Evolutionary conservation across 2,797 vertebrate species (phyloP).

Genomic region (Hydrocynus forskahlii): DNA sequence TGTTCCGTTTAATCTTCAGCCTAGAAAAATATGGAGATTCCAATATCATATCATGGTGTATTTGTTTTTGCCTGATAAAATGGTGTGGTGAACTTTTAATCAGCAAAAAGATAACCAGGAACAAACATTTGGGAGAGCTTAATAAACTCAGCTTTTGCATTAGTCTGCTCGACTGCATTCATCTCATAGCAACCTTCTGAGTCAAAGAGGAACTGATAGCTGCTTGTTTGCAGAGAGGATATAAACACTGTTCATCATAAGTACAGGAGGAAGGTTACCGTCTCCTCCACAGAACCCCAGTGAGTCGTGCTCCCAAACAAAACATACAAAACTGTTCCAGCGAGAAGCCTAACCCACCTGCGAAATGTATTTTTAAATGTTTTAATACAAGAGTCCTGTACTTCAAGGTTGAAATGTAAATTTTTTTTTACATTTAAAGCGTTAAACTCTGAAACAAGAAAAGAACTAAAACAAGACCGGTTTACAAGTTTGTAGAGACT

Average conservation of each 20-base stretch:
- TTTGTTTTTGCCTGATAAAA: constrained; percentile 18
- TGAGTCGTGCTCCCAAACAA: neutral
- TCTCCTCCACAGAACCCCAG: constrained; percentile 5
- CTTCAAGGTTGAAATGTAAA: too few species aligned
- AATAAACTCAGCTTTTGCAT: constrained; percentile 19
- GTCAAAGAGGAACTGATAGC: constrained; percentile 29
- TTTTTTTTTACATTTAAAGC: too few species aligned
- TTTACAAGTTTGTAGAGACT: too few species aligned
- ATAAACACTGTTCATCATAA: constrained; percentile 26
- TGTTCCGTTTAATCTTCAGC: constrained; percentile 4
- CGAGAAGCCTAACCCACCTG: neutral
- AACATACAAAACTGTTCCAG: neutral
- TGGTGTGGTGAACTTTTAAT: constrained; percentile 17
- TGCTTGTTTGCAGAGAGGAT: constrained; percentile 38
- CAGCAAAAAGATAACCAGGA: constrained; percentile 26
- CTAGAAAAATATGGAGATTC: neutral
- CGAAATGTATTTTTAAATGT: neutral
- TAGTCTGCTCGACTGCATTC: constrained; percentile 12
- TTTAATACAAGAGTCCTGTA: neutral
- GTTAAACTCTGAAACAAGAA: too few species aligned
- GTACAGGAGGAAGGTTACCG: constrained; percentile 14
- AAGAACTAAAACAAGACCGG: too few species aligned
- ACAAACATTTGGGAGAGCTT: constrained; percentile 40
- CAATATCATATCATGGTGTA: constrained; percentile 6
- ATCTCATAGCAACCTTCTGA: constrained; percentile 24